Evolutionary conservation across 2,113 vertebrate species (phyloP).

Genomic region (Otus sunia): DNA sequence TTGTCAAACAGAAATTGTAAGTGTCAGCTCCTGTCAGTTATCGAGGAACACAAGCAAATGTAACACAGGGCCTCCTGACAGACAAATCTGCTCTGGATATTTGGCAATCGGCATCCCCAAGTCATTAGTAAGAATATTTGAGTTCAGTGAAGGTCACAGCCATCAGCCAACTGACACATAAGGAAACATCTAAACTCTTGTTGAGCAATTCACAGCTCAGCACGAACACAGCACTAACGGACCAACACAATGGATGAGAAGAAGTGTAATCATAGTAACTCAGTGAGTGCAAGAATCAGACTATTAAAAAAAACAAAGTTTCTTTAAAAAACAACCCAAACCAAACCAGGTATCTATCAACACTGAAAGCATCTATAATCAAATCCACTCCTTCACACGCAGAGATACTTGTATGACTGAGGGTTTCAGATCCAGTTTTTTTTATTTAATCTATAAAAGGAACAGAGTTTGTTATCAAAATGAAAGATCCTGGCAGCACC

Average conservation of each 20-base stretch:
- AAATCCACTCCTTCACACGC: not conserved
- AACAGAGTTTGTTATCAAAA: not conserved
- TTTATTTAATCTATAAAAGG: not conserved
- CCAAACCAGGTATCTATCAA: not conserved
- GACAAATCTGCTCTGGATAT: not conserved
- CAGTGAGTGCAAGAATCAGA: not conserved
- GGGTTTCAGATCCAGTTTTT: not conserved
- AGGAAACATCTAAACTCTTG: not conserved
- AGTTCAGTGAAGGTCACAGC: not conserved
- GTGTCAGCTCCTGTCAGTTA: not conserved
- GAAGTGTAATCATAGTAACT: not conserved
- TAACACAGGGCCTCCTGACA: not conserved
- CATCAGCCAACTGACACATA: not conserved
- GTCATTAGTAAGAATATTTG: not conserved
- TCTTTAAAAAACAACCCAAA: not conserved
- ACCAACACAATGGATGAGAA: not conserved
- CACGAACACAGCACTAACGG: not conserved
- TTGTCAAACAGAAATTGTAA: not conserved
- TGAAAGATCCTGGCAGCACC: not conserved
- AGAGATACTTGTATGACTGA: not conserved
- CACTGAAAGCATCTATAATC: not conserved
- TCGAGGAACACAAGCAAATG: not conserved
- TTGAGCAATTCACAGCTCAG: constrained; percentile 46
- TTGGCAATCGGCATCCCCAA: constrained; percentile 4
- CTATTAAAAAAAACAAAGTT: not conserved